phyloP scores from a whole-genome alignment of 2,888 invertebrate genomes.

The Alcis repandata region DNA sequence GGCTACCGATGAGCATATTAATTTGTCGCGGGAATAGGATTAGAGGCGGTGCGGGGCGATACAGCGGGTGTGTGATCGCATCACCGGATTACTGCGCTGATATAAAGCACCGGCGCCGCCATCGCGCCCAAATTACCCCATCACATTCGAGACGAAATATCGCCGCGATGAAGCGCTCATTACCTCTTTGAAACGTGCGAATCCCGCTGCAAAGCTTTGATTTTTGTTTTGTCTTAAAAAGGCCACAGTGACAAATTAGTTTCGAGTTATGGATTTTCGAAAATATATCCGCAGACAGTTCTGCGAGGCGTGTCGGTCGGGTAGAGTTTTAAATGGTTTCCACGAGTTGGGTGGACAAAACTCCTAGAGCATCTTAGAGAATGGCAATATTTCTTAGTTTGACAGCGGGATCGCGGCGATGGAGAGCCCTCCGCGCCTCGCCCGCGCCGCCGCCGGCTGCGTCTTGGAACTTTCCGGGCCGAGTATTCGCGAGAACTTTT shows the following conservation, averaged over 20 bases:
- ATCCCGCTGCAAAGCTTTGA: constrained; percentile 18
- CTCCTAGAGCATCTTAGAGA: constrained; percentile 57
- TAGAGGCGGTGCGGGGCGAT: constrained; percentile 62
- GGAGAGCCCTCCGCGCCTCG: constrained; percentile 54
- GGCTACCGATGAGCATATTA: constrained; percentile 86
- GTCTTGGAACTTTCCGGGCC: constrained; percentile 77
- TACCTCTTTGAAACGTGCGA: constrained; percentile 23
- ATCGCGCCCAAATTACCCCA: constrained; percentile 60
- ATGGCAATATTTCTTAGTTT: constrained; percentile 81
- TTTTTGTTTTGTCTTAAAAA: constrained; percentile 22
- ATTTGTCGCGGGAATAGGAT: constrained; percentile 84
- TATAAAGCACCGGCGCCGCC: constrained; percentile 58
- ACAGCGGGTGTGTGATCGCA: constrained; percentile 63
- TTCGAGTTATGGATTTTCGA: constrained; percentile 29
- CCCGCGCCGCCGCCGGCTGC: constrained; percentile 63
- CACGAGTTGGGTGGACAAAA: constrained; percentile 58
- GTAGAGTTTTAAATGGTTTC: constrained; percentile 60
- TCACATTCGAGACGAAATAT: constrained; percentile 48
- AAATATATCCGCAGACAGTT: constrained; percentile 40
- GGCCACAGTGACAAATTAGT: constrained; percentile 21
- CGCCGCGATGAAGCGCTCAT: constrained; percentile 26
- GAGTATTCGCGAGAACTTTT: constrained; percentile 78
- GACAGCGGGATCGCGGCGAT: constrained; percentile 71
- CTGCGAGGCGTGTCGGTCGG: constrained; percentile 37
- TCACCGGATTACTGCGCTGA: constrained; percentile 60